Base-by-base conservation (phyloP, 1,140 invertebrate genomes). In the Parasteatoda tepidariorum region DNA sequence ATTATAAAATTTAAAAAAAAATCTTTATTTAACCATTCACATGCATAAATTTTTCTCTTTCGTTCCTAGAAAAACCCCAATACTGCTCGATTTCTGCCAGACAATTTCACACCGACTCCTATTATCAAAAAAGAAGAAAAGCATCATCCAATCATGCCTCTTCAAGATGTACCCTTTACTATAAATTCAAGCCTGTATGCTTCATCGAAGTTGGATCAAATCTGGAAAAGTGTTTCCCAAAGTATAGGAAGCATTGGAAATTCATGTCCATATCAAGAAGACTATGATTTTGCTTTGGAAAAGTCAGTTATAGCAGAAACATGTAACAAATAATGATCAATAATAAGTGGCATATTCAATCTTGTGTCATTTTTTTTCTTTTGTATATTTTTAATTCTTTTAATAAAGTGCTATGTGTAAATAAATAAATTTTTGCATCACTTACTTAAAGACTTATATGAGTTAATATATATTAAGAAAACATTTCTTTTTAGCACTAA, bases 231-330 rank as follows among this genome's bases (percentile, higher is more conserved):
- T 11, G 41, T 82, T 18, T 28, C 66, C 31, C 78, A 64, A 62
- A 71, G 48, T 48, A 41, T 82, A 6, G 34, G 31, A 26, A 61
- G 15, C 26, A 71, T 82, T 59, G 55, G 33, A 41, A 64, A 31
- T 5, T 70, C 48, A 30, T 70, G 33, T 28, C 33, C 78, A 6
- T 82, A 41, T 71, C 22, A 41, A 71, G 78, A 82, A 61, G 66
- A 71, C 48, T 82, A 82, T 62, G 78, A 82, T 41, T 82, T 82
- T 31, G 59, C 66, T 22, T 24, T 82, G 13, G 78, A 82, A 82
- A 82, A 71, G 28, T 82, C 78, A 26, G 78, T 82, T 48, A 82
- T 82, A 70, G 54, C 78, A 22, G 78, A 82, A 71, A 82, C 78
- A 24, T 48, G 34, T 6, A 67, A 82, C 11, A 82, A 82, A 31